phyloP scores from a whole-genome alignment of 2,797 vertebrate species.

The Myiothlypis chrysogaster region DNA sequence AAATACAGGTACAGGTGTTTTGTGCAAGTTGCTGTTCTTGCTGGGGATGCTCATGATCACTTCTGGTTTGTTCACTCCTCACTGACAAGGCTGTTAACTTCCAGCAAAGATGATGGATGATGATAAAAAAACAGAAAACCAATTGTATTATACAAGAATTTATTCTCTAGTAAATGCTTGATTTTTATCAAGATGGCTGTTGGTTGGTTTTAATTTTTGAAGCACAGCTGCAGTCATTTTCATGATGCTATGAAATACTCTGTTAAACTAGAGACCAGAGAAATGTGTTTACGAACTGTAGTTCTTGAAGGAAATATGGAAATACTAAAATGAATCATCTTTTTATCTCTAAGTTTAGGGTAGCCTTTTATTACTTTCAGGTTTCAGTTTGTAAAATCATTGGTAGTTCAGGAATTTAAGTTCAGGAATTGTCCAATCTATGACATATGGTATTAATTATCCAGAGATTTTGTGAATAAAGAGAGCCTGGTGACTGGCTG shows the following conservation, averaged over 20 bases:
- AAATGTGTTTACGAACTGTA: conserved; percentile 5
- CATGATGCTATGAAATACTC: conserved; percentile 17
- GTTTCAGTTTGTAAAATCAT: background rate
- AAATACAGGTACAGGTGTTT: background rate
- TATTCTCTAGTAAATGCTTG: background rate
- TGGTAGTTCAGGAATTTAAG: background rate
- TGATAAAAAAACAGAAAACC: background rate
- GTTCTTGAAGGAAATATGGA: background rate
- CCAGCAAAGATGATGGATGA: background rate
- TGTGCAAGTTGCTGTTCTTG: background rate
- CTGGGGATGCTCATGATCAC: background rate
- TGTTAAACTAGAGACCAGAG: background rate
- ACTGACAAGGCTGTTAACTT: background rate
- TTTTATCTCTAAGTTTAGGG: background rate
- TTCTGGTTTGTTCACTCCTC: background rate
- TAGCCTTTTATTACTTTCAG: background rate
- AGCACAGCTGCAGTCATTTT: conserved; percentile 5
- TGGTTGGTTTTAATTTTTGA: conserved; percentile 24
- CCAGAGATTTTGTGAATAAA: background rate
- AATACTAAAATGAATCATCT: background rate
- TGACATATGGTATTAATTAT: background rate
- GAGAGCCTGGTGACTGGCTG: background rate
- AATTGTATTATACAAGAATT: background rate
- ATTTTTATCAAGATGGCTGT: background rate
- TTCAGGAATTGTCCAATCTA: background rate